Evolutionary conservation across 1,140 invertebrate genomes (phyloP).

Genomic region (Drosophila lacteicornis): DNA sequence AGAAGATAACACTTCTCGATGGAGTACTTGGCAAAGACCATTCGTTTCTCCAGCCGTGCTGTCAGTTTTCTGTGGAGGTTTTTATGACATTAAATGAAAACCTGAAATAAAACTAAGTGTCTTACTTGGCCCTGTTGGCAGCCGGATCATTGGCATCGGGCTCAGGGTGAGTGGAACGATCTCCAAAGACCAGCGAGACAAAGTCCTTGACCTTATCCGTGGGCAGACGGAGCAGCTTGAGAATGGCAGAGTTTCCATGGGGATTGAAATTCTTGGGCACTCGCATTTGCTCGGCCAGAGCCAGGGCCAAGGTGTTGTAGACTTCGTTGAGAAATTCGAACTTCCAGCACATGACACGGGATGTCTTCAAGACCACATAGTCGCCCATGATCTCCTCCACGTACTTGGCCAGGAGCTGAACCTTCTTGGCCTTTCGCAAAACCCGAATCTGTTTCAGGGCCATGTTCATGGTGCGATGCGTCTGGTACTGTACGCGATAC

Average conservation of each 20-base stretch:
- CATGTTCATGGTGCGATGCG: constrained; percentile 70
- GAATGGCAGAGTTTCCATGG: not conserved
- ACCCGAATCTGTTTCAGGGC: constrained; percentile 55
- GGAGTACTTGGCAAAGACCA: constrained; percentile 68
- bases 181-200: constrained; percentile 62
- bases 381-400: constrained; percentile 78
- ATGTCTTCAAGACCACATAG: constrained; percentile 71
- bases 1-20: constrained; percentile 77
- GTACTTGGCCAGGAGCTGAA: constrained; percentile 45
- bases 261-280: constrained; percentile 26
- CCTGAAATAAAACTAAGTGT: too few relatives aligned
- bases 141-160: constrained; percentile 42
- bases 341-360: constrained; percentile 82
- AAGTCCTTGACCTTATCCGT: constrained; percentile 62
- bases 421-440: constrained; percentile 38
- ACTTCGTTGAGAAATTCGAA: constrained; percentile 80
- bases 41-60: constrained; percentile 59
- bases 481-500: constrained; percentile 77
- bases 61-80: constrained; percentile 12
- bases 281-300: constrained; percentile 58
- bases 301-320: constrained; percentile 71
- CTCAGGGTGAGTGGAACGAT: constrained; percentile 68
- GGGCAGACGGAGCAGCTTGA: constrained; percentile 48
- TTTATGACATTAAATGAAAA: too few relatives aligned
- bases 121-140: constrained; percentile 37